phyloP scores from a whole-genome alignment of 1,140 invertebrate genomes.

The Lordiphosa mommai region DNA sequence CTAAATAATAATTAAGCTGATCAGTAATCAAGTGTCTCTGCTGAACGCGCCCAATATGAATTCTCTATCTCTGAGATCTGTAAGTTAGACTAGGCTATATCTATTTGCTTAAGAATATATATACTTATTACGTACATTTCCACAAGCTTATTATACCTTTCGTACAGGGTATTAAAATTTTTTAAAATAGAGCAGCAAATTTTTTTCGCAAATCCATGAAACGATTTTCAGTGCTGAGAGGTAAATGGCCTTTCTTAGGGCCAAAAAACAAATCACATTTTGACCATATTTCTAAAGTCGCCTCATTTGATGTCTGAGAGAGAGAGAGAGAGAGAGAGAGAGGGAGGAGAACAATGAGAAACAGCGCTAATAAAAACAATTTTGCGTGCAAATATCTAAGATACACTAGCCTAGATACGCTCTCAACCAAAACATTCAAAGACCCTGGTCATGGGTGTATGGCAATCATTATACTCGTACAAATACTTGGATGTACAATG shows the following conservation, averaged over 20 bases:
- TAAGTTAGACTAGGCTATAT: no score
- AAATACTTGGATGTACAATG: constrained; percentile 34
- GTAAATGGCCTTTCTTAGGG: constrained; percentile 19
- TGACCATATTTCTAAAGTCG: no score
- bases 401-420: constrained; percentile 79
- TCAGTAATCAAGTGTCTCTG: no score
- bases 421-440: constrained; percentile 78
- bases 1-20: no score
- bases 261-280: no score
- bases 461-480: constrained; percentile 5
- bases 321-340: constrained; percentile 1
- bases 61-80: no score
- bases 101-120: no score
- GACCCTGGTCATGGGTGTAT: constrained; percentile 67
- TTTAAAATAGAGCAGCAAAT: constrained; percentile 1
- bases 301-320: constrained; percentile 2
- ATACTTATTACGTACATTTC: no score
- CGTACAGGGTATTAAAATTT: no score
- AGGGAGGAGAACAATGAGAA: constrained; percentile 35
- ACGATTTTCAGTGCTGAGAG: constrained; percentile 23
- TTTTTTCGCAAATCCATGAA: constrained; percentile 20
- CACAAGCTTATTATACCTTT: no score
- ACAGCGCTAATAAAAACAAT: constrained; percentile 58
- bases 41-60: no score
- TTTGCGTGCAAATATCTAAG: constrained; percentile 80